Base-by-base conservation (phyloP, 1,140 invertebrate species). In the Bilobella aurantiaca region DNA sequence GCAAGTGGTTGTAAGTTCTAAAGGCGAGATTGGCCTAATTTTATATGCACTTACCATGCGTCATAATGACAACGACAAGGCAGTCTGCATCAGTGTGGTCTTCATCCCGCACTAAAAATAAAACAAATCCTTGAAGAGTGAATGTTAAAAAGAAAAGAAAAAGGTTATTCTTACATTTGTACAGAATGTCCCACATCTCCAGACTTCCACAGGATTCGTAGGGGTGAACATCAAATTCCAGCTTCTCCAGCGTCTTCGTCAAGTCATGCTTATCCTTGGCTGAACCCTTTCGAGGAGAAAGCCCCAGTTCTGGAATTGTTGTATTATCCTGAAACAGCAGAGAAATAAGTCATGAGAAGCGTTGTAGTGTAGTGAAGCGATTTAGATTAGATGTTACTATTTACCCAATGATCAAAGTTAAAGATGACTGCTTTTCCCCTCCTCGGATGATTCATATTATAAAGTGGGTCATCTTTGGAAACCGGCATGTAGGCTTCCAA, bases 351-450 rank as follows among this genome's bases (percentile, higher is more conserved):
- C 62, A 65, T 5, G 49, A 5, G 25, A 53, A 12, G 14, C 49
- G 3, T 18, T 5, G 25, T 53, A 5, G 14, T 53, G 23, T 14
- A 53, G 12, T 18, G 18, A 8, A 18, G 8, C 49, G 49, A 23
- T 53, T 14, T 12, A 14, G 23, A 18, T 53, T 16, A 12, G 21
- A 23, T 5, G 3, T 53, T 23, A 18, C 18, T 71, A 67, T 69
- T 77, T 77, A 74, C 82, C 79, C 73, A 72, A 28, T 27, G 32
- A 67, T 76, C 75, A 71, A 81, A 79, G 70, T 84, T 83, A 30
- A 84, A 80, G 14, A 84, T 82, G 2, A 83, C 56, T 61, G 82
- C 82, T 31, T 73, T 76, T 46, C 83, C 83, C 63, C 82, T 70
- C 1, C 75, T 73, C 25, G 62, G 58, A 62, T 83, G 76, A 42